Percentiles rank a stretch among this genome's conserved stretches.
phyloP scores from a whole-genome alignment of 2,888 invertebrate species.

The Seira sanloemensis region DNA sequence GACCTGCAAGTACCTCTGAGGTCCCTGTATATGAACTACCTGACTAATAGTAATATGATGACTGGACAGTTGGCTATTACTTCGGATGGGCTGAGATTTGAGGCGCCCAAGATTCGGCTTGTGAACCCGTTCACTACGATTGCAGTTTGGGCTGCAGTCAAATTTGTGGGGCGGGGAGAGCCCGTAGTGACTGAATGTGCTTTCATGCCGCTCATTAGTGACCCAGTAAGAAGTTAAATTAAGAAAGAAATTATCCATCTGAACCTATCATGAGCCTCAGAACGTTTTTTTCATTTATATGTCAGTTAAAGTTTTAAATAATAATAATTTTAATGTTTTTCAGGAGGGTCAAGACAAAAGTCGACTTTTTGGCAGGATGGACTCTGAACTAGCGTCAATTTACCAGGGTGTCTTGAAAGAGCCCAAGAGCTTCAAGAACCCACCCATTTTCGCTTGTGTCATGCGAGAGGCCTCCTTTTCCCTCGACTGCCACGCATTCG shows the following conservation, averaged over 20 bases:
- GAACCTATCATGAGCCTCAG: too few relatives aligned
- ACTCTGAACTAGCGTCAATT: constrained; percentile 65
- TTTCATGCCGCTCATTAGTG: constrained; percentile 89
- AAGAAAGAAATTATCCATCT: background rate
- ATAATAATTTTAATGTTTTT: too few relatives aligned
- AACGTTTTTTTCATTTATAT: too few relatives aligned
- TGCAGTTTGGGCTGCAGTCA: constrained; percentile 94
- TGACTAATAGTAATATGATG: constrained; percentile 78
- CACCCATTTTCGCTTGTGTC: constrained; percentile 81
- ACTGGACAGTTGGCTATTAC: constrained; percentile 83
- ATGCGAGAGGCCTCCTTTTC: constrained; percentile 88
- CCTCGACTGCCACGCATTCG: constrained; percentile 93
- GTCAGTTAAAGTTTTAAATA: too few relatives aligned
- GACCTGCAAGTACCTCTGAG: constrained; percentile 88
- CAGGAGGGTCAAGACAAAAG: constrained; percentile 73
- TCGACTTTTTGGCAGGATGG: constrained; percentile 70
- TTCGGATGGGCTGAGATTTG: constrained; percentile 84
- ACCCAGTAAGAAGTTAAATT: constrained; percentile 84
- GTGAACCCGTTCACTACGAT: constrained; percentile 92
- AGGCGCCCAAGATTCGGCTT: constrained; percentile 75
- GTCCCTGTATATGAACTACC: constrained; percentile 82
- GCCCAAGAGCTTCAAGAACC: constrained; percentile 74
- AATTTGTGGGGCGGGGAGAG: constrained; percentile 81
- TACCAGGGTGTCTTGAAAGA: constrained; percentile 75
- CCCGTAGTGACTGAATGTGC: constrained; percentile 80